Percentiles rank a stretch among this genome's conserved stretches.
These are phyloP conservation scores for Dione juno DNA, from an alignment of 2,888 invertebrate species.

Conservation along the genomic window DNA sequence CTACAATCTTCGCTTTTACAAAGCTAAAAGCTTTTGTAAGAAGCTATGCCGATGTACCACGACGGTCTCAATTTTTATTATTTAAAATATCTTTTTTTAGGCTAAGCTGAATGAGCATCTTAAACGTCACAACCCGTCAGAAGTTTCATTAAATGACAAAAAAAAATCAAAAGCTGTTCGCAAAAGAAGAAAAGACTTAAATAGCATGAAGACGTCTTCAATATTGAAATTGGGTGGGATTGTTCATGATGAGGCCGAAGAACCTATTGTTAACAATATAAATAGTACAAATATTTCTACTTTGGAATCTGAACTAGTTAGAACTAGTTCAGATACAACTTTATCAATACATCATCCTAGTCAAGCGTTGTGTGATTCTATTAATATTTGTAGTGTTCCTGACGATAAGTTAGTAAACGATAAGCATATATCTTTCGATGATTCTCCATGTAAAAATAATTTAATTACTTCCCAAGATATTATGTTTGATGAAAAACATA, in stretches of 20 bases:
- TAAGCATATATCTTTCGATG: background rate
- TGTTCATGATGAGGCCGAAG: slow-evolving; percentile 35
- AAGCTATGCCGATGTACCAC: too few species aligned
- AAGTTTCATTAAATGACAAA: slow-evolving; percentile 43
- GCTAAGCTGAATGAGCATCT: slow-evolving; percentile 63
- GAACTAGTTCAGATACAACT: background rate
- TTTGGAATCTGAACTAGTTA: too few species aligned
- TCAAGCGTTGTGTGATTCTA: background rate
- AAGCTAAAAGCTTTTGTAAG: too few species aligned
- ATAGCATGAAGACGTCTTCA: slow-evolving; percentile 19
- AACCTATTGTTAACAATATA: background rate
- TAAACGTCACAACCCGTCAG: slow-evolving; percentile 52
- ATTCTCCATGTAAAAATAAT: background rate
- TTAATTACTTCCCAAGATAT: background rate
- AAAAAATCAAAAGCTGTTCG: slow-evolving; percentile 60
- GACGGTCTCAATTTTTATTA: too few species aligned
- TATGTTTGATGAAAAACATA: background rate
- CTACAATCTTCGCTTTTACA: too few species aligned
- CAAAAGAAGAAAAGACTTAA: slow-evolving; percentile 63
- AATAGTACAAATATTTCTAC: background rate
- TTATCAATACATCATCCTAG: background rate
- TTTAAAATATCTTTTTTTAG: slow-evolving; percentile 48
- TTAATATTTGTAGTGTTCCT: background rate
- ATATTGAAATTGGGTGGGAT: slow-evolving; percentile 55
- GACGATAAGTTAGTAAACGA: background rate